phyloP scores from a whole-genome alignment of 2,797 vertebrate species.

The Tiaroga cobitis region DNA sequence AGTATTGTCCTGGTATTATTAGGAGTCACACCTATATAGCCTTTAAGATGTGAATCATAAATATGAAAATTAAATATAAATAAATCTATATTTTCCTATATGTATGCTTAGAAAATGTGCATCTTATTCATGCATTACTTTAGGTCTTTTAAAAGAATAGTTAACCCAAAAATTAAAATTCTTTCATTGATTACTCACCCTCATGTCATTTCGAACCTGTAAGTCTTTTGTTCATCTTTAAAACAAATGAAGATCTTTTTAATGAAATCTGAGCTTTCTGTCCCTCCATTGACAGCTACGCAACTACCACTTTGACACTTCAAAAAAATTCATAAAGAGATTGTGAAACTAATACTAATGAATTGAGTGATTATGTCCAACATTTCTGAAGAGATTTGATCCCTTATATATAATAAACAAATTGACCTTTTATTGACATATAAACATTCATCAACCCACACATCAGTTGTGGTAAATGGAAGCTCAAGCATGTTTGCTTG shows the following conservation, averaged over 20 bases:
- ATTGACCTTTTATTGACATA: background rate
- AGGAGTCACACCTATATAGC: background rate
- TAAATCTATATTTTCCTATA: background rate
- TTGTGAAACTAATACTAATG: background rate
- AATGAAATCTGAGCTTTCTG: background rate
- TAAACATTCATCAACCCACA: background rate
- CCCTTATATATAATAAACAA: background rate
- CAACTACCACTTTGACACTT: background rate
- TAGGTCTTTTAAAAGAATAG: background rate
- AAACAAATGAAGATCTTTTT: background rate
- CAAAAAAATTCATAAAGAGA: background rate
- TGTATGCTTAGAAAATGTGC: background rate
- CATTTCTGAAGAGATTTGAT: background rate
- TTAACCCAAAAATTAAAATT: background rate
- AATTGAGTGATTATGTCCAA: background rate
- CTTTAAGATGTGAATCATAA: background rate
- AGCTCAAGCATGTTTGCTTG: no score
- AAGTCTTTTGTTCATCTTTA: background rate
- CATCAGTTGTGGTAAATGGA: no score
- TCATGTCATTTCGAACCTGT: background rate
- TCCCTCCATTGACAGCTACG: background rate
- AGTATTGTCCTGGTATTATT: background rate
- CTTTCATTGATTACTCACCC: background rate
- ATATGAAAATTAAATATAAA: background rate
- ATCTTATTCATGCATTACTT: background rate